phyloP scores from a whole-genome alignment of 1,140 invertebrate species.

The Drosophila nannoptera region DNA sequence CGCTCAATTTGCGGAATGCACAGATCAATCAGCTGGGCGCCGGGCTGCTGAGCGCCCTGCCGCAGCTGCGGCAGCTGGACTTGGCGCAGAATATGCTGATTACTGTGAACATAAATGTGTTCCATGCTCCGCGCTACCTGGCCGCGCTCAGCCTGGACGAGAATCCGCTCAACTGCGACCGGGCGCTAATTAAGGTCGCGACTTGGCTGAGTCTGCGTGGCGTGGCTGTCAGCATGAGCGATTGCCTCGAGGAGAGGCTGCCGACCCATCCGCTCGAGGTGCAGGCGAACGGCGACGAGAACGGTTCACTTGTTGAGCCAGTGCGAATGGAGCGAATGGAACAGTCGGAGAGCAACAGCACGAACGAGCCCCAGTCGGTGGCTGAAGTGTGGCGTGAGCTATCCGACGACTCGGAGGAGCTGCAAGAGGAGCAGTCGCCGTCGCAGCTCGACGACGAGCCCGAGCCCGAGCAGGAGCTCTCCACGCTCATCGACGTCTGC shows the following conservation, averaged over 20 bases:
- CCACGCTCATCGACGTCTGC: constrained; percentile 53
- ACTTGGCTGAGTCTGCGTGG: constrained; percentile 48
- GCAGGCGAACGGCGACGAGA: constrained; percentile 11
- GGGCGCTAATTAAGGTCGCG: constrained; percentile 47
- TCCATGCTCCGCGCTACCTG: constrained; percentile 52
- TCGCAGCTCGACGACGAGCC: not conserved
- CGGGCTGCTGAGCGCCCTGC: constrained; percentile 50
- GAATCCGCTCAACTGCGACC: constrained; percentile 71
- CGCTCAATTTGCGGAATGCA: constrained; percentile 63
- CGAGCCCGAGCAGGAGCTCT: constrained; percentile 25
- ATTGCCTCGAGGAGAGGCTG: constrained; percentile 42
- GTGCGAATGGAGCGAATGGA: constrained; percentile 54
- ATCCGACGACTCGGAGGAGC: constrained; percentile 51
- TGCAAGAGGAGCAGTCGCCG: constrained; percentile 2
- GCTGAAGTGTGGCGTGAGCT: constrained; percentile 53
- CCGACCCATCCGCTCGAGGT: constrained; percentile 13
- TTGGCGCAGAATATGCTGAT: constrained; percentile 68
- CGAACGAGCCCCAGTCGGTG: constrained; percentile 49
- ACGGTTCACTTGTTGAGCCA: not conserved
- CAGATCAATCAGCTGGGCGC: constrained; percentile 63
- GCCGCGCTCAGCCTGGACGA: constrained; percentile 57
- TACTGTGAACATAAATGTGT: constrained; percentile 52
- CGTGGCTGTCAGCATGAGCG: constrained; percentile 51
- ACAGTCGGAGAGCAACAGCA: constrained; percentile 20
- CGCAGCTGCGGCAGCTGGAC: constrained; percentile 62